Evolutionary conservation across 2,113 vertebrate species (phyloP), one percentile per base, ranked within the genome.

Genomic region (Piprites chloris): DNA sequence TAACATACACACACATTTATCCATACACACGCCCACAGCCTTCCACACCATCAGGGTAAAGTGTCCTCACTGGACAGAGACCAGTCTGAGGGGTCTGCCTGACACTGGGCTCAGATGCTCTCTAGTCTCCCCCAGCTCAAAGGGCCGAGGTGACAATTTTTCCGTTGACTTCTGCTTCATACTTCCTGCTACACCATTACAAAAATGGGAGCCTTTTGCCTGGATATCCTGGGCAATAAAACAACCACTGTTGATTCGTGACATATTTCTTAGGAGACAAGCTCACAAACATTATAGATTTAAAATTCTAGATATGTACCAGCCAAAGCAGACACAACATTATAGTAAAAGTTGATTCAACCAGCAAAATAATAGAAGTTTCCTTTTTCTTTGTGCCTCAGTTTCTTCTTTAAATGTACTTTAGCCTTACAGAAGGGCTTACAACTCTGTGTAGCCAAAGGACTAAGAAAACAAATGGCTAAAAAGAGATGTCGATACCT

Each of bases 401-500:
- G n/a, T 62, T 82, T 82, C 44, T 78, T 55, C 66, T 82, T 71
- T 9, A 92, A 77, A 28, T 10, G 11, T 33, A 63, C 41, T 69
- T 80, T 56, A 24, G 15, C 24, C 91, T 67, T 74, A 62, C 9
- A 21, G 39, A 94, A 89, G 41, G 5, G 9, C 21, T 80, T 77
- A 67, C 91, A 94, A 55, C 6, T 37, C n/a, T 19, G 20, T 9
- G 22, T 32, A 88, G 30, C 15, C 9, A 73, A 90, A 62, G 24
- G 21, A 37, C 52, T 81, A 79, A 41, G 76, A 76, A 87, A 75
- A 85, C 15, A 79, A 96, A 82, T 18, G 22, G 63, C 90, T 91
- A 91, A 96, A 92, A 74, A 49, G 68, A 91, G n/a, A 87, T 85
- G 61, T 32, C 47, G 44, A 19, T 72, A 62, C 33, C 61, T 95